Evolutionary conservation across 2,113 vertebrate genomes (phyloP), one percentile per base, ranked within the genome.

Genomic region (Chionis minor): DNA sequence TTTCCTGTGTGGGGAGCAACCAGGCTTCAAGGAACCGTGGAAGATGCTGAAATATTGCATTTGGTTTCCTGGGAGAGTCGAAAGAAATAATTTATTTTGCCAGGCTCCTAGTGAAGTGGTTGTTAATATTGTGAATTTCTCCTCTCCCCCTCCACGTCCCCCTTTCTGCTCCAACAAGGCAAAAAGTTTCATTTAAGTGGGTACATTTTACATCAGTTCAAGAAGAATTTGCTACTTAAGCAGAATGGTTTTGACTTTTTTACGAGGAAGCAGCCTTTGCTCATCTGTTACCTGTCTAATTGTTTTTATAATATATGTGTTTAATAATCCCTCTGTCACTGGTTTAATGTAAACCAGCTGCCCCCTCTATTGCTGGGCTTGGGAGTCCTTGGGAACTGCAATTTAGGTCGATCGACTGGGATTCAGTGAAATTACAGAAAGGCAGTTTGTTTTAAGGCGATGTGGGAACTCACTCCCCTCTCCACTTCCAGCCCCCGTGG

Each of bases 281-380:
- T 94, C 40, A 54, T 94, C 54, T 89, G 38, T 94, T 87, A 89
- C 86, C 83, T 86, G 63, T 28, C 65, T 89, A 47, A 92, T 87
- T 80, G 49, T 45, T 92, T 90, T 81, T 89, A 61, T 65, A 87
- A 87, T 74, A 49, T 84, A 77, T 69, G 33, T 87, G 30, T 35
- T 88, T 95, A 86, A 92, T 88, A 93, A 93, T 52, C 42, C 33
- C 6, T 55, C 69, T 85, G 78, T 87, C 84, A 87, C 35, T 49
- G 45, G 2, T 38, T 89, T 94, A 80, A 96, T 2, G 1, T 18
- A 88, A 95, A 95, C 61, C 81, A 96, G 73, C 44, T 91, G 70
- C 9, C 26, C 45, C 2, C 8, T 80, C 35, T 82, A 8, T 69
- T 92, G 56, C 45, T 51, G 65, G 21, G 33, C 33, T 67, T 5